Evolutionary conservation across 2,888 invertebrate species (phyloP).

Genomic region (Lepidocyrtinus sp.): DNA sequence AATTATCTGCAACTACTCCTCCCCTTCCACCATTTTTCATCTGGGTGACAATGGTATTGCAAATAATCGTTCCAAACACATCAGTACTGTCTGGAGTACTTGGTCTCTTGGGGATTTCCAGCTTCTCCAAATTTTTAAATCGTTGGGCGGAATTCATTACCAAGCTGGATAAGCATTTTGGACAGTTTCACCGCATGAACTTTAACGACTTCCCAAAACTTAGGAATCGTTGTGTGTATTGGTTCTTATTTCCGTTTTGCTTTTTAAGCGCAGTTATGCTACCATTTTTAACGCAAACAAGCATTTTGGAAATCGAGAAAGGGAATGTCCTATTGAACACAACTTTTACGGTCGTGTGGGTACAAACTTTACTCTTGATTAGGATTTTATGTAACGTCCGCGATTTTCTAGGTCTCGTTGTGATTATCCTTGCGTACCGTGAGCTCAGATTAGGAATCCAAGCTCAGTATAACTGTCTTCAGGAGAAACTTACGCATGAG

Average conservation of each 20-base stretch:
- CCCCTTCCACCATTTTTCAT: constrained; percentile 28
- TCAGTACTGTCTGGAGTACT: not conserved
- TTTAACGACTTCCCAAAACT: not conserved
- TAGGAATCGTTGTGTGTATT: not conserved
- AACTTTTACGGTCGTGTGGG: not conserved
- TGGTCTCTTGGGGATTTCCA: not conserved
- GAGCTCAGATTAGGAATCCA: constrained; percentile 28
- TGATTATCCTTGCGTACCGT: constrained; percentile 13
- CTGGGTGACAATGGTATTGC: constrained; percentile 21
- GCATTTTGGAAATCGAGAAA: not conserved
- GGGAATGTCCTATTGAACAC: not conserved
- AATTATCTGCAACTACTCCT: not conserved
- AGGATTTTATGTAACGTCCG: constrained; percentile 5
- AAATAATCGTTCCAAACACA: constrained; percentile 21
- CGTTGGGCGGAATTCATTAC: constrained; percentile 25
- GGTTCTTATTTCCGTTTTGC: not conserved
- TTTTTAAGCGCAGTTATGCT: not conserved
- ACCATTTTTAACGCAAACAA: not conserved
- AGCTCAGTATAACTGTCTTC: constrained; percentile 21
- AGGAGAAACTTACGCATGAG: not conserved
- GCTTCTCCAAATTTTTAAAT: constrained; percentile 14
- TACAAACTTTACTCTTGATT: constrained; percentile 2
- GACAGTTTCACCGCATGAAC: not conserved
- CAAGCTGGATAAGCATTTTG: not conserved
- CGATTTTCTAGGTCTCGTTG: constrained; percentile 19